Percentiles rank a stretch among this genome's conserved stretches.
Evolutionary conservation across 1,140 invertebrate genomes (phyloP).

Genomic region (Aethina tumida): DNA sequence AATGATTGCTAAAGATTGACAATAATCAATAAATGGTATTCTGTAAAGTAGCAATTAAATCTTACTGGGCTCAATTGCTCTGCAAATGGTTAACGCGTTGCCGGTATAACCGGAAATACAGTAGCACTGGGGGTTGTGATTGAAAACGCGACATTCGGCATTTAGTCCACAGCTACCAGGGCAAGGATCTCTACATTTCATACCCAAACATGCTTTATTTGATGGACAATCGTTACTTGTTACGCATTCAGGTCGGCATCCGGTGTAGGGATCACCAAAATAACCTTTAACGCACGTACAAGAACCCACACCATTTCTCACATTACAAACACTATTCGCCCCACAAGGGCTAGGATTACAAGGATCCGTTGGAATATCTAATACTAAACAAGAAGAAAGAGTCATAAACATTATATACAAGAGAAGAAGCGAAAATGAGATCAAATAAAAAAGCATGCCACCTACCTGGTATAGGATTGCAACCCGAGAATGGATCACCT

Average conservation of each 20-base stretch:
- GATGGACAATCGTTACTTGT: constrained; percentile 67
- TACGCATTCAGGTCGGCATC: constrained; percentile 72
- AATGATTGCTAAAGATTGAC: constrained; percentile 31
- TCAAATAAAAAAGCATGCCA: constrained; percentile 28
- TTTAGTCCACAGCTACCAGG: constrained; percentile 68
- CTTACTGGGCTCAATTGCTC: constrained; percentile 41
- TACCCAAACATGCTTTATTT: constrained; percentile 66
- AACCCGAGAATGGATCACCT: constrained; percentile 74
- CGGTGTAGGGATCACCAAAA: constrained; percentile 71
- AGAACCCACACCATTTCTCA: constrained; percentile 63
- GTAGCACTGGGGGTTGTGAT: constrained; percentile 71
- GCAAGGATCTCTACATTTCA: constrained; percentile 75
- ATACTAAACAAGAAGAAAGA: constrained; percentile 25
- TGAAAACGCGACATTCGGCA: constrained; percentile 69
- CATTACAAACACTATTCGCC: constrained; percentile 67
- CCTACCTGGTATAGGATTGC: constrained; percentile 57
- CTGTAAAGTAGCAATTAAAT: constrained; percentile 1
- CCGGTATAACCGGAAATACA: constrained; percentile 66
- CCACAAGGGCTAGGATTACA: constrained; percentile 79
- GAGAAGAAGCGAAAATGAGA: constrained; percentile 4
- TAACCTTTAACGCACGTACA: constrained; percentile 73
- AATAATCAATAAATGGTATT: background rate
- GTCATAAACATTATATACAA: constrained; percentile 4
- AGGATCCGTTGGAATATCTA: constrained; percentile 45
- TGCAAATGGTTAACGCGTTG: constrained; percentile 63